These are phyloP conservation scores for Anas flavirostris DNA, from an alignment of 2,797 vertebrate species.

Conservation along the genomic window DNA sequence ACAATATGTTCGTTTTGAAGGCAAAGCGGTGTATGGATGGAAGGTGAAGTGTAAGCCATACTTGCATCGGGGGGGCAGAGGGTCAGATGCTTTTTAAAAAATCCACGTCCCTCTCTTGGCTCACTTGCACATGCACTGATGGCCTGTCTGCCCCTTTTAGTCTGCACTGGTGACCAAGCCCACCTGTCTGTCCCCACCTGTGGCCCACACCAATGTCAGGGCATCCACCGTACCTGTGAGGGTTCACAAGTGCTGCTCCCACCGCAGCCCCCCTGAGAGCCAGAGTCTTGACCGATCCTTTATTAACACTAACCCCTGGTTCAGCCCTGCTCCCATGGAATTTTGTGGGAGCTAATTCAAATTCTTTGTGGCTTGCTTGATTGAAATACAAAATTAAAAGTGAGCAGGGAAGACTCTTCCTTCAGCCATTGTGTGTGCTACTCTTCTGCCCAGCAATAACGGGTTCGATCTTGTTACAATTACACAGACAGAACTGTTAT, in stretches of 20 bases:
- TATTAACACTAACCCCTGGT: neutral
- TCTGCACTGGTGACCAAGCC: neutral
- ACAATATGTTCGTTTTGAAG: slow-evolving; percentile 51
- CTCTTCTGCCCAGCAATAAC: neutral
- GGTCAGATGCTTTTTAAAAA: neutral
- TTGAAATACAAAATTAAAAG: neutral
- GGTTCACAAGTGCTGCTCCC: neutral
- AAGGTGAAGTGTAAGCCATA: neutral
- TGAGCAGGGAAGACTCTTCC: neutral
- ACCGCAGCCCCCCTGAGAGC: neutral
- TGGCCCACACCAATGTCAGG: neutral
- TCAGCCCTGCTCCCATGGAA: neutral
- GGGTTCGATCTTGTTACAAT: neutral
- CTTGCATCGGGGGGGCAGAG: rapidly evolving
- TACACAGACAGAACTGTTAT: neutral
- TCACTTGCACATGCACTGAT: neutral
- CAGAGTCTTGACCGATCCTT: neutral
- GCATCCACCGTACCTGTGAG: neutral
- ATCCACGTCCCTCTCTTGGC: neutral
- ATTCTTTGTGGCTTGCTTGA: neutral
- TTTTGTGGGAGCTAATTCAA: neutral
- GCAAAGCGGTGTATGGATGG: neutral
- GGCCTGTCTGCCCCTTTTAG: neutral
- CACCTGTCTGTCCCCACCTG: neutral
- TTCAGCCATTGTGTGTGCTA: neutral